A percentile compares a stretch with the other conserved stretches of the same genome.
Conservation (phyloP, 2,888 invertebrate species). For the Poecilus cupreus region DNA sequence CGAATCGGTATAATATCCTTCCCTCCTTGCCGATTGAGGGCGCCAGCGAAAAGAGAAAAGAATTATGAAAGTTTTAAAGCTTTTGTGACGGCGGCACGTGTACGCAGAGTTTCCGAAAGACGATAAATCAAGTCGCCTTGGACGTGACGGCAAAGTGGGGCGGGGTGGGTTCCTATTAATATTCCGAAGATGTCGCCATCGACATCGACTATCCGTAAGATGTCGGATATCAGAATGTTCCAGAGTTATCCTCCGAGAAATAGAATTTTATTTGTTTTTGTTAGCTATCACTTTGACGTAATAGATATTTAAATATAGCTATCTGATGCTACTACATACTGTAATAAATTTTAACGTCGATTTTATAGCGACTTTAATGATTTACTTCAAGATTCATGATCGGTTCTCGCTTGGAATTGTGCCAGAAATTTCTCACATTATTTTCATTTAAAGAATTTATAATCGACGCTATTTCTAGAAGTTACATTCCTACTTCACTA, state of each 20-base stretch:
- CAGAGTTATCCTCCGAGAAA: background rate
- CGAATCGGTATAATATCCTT: background rate
- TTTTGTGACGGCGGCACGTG: conserved; percentile 31
- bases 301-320: conserved; percentile 39
- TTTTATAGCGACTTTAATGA: conserved; percentile 41
- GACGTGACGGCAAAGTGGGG: conserved; percentile 26
- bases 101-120: conserved; percentile 32
- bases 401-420: background rate
- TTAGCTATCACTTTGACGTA: conserved; percentile 27
- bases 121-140: conserved; percentile 50
- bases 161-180: conserved; percentile 45
- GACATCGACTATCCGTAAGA: conserved; percentile 45
- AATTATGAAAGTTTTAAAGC: conserved; percentile 42
- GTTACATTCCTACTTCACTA: too few species aligned
- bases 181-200: conserved; percentile 49
- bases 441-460: background rate
- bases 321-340: conserved; percentile 11
- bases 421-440: conserved; percentile 9
- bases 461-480: too few species aligned
- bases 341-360: conserved; percentile 31
- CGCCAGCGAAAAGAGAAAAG: conserved; percentile 11
- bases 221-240: conserved; percentile 28
- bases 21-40: background rate
- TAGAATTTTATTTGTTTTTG: conserved; percentile 28
- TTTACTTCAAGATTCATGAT: conserved; percentile 36